These are phyloP conservation scores for Percopsis transmontana DNA, from an alignment of 2,113 vertebrate genomes.

Conservation along the genomic window DNA sequence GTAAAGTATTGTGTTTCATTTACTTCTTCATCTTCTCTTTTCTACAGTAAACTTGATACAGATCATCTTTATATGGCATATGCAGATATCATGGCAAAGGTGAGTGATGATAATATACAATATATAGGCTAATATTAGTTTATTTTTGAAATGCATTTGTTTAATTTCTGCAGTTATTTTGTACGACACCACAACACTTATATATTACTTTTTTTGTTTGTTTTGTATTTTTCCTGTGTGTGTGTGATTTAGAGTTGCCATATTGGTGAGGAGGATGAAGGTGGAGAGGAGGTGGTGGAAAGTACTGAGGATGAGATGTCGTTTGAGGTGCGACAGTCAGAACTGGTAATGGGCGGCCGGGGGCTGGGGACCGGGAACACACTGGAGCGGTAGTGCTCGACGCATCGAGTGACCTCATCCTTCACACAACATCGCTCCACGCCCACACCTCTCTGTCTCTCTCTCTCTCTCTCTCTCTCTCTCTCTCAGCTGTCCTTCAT, in stretches of 20 bases:
- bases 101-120: constrained; percentile 36
- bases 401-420: constrained; percentile 76
- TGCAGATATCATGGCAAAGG: constrained; percentile 84
- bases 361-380: constrained; percentile 80
- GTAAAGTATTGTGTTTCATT: too few species aligned
- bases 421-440: constrained; percentile 57
- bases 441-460: constrained; percentile 44
- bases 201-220: not conserved
- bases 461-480: constrained; percentile 29
- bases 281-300: constrained; percentile 75
- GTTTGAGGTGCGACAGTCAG: constrained; percentile 88
- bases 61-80: constrained; percentile 83
- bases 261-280: constrained; percentile 85
- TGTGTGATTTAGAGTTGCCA: constrained; percentile 84
- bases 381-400: constrained; percentile 76
- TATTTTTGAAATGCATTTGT: not conserved
- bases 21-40: constrained; percentile 11
- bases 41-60: constrained; percentile 79
- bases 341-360: constrained; percentile 80
- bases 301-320: constrained; percentile 82
- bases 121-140: not conserved
- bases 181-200: not conserved
- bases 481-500: constrained; percentile 29
- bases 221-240: not conserved
- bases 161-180: not conserved